phyloP scores from a whole-genome alignment of 2,888 invertebrate genomes.

The Reticulitermes lucifugus region DNA sequence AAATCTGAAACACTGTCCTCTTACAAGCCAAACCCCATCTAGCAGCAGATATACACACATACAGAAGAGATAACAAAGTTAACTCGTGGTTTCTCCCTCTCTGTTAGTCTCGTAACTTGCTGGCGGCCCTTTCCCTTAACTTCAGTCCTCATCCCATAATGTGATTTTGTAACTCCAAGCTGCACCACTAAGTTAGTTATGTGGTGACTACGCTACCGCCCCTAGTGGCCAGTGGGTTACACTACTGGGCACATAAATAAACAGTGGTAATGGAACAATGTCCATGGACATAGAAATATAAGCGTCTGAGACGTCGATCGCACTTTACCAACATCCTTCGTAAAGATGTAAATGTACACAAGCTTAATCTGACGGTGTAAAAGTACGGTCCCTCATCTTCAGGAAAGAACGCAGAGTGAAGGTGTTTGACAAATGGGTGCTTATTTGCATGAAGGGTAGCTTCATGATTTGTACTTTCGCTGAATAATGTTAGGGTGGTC shows the following conservation, averaged over 20 bases:
- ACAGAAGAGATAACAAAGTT: conserved; percentile 27
- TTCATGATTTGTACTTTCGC: too few species aligned
- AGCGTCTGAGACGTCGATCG: too few species aligned
- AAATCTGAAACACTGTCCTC: conserved; percentile 2
- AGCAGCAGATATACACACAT: not conserved
- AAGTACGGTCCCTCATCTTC: too few species aligned
- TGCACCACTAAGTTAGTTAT: conserved; percentile 26
- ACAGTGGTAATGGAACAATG: too few species aligned
- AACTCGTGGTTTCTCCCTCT: conserved; percentile 34
- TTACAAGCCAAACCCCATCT: not conserved
- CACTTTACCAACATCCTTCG: too few species aligned
- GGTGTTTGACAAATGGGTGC: too few species aligned
- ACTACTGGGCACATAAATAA: not conserved
- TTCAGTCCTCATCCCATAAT: conserved; percentile 20
- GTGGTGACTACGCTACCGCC: not conserved
- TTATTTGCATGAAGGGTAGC: too few species aligned
- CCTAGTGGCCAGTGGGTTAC: not conserved
- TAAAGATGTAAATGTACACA: too few species aligned
- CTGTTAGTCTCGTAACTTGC: not conserved
- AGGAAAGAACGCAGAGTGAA: too few species aligned
- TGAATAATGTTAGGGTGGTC: too few species aligned
- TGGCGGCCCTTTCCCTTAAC: conserved; percentile 18
- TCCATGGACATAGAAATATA: too few species aligned
- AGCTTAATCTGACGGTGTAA: too few species aligned
- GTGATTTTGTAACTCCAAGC: conserved; percentile 31